phyloP scores from a whole-genome alignment of 2,888 invertebrate genomes.

The Pandemis corylana region DNA sequence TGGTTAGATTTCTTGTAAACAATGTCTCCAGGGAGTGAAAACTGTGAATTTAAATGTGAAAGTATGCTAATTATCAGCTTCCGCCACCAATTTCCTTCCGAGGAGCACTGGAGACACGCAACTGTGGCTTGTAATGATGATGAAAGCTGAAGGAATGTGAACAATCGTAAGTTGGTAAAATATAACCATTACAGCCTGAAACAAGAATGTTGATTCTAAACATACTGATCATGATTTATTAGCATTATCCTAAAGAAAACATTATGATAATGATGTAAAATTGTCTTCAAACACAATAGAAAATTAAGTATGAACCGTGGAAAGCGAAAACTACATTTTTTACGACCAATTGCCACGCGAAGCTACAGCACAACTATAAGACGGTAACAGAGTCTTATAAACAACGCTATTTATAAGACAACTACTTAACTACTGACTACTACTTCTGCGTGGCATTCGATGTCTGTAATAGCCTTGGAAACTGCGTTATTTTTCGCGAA shows the following conservation, averaged over 20 bases:
- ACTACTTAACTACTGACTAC: not conserved
- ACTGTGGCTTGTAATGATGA: no score
- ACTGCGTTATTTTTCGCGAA: not conserved
- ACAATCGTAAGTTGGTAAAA: no score
- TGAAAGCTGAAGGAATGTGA: no score
- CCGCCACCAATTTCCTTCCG: no score
- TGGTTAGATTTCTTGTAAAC: no score
- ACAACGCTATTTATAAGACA: not conserved
- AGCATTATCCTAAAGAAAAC: not conserved
- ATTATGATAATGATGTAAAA: constrained; percentile 8
- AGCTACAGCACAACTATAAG: not conserved
- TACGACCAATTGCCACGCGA: constrained; percentile 38
- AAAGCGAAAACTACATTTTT: constrained; percentile 32
- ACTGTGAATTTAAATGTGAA: no score
- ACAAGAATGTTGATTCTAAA: not conserved
- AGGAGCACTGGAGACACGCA: no score
- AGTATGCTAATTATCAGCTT: no score
- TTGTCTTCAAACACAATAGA: constrained; percentile 19
- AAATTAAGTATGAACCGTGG: constrained; percentile 7
- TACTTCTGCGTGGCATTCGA: not conserved
- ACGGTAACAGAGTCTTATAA: not conserved
- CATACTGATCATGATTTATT: not conserved
- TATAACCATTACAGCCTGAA: no score
- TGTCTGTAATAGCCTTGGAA: not conserved
- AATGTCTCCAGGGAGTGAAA: no score